Evolutionary conservation across 2,888 invertebrate genomes (phyloP).

Genomic region (Endotricha flammealis): DNA sequence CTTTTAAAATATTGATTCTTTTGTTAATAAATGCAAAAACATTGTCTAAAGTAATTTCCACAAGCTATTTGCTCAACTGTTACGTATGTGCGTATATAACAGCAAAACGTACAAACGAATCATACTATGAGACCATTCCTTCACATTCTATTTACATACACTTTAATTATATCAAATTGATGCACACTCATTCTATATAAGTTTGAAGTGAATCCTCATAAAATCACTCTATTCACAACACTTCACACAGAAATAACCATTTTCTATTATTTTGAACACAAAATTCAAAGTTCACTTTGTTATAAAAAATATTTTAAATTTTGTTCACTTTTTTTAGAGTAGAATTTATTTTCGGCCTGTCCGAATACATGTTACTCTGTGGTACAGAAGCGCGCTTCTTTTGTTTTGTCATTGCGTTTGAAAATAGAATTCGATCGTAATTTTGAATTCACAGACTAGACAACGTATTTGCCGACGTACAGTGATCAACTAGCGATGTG

Average conservation of each 20-base stretch:
- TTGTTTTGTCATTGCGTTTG: constrained; percentile 5
- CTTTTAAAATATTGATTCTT: too few relatives aligned
- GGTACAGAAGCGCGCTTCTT: constrained; percentile 1
- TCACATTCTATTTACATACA: constrained; percentile 41
- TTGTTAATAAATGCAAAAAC: too few relatives aligned
- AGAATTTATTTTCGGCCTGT: too few relatives aligned
- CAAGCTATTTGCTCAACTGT: too few relatives aligned
- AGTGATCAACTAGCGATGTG: constrained; percentile 40
- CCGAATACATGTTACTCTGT: neutral
- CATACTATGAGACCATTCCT: constrained; percentile 19
- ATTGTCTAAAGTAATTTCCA: too few relatives aligned
- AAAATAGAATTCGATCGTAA: constrained; percentile 17
- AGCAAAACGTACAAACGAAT: neutral
- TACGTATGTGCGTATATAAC: too few relatives aligned
- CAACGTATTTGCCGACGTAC: constrained; percentile 28
- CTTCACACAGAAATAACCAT: neutral
- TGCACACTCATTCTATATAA: constrained; percentile 30
- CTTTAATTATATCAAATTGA: constrained; percentile 43
- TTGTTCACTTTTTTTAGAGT: too few relatives aligned
- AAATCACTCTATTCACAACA: constrained; percentile 15
- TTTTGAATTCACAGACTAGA: constrained; percentile 19
- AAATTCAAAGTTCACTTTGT: too few relatives aligned
- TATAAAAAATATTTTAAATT: too few relatives aligned
- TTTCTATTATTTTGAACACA: too few relatives aligned
- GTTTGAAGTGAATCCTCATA: constrained; percentile 21